Conservation (phyloP, 2,797 vertebrate species). For the Lacerta agilis region DNA sequence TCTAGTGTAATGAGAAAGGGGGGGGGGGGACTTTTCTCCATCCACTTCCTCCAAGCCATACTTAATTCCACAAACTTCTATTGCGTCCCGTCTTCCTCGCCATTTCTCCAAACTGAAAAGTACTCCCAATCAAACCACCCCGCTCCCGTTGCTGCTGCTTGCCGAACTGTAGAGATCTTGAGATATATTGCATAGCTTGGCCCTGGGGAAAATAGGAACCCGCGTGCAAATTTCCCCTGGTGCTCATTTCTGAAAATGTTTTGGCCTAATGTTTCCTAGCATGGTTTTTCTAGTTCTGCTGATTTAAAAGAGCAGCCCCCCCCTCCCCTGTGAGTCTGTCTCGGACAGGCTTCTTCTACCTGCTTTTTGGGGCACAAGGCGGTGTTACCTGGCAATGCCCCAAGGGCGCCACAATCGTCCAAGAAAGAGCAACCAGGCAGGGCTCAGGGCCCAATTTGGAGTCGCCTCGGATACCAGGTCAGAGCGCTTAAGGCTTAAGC, state of each 20-base stretch:
- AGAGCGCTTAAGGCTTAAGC: conserved; percentile 48
- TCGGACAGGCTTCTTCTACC: not conserved
- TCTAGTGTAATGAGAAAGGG: too few relatives aligned
- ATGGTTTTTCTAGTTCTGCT: not conserved
- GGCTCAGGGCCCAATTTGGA: not conserved
- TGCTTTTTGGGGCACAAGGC: not conserved
- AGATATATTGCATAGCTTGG: not conserved
- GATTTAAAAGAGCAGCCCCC: not conserved
- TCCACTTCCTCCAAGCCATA: too few relatives aligned
- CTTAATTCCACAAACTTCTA: too few relatives aligned
- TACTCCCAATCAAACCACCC: too few relatives aligned
- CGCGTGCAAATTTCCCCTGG: too few relatives aligned
- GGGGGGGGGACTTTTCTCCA: rapidly evolving
- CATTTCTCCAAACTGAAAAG: too few relatives aligned
- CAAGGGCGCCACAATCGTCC: rapidly evolving
- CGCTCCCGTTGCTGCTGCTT: not conserved
- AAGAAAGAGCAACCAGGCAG: rapidly evolving
- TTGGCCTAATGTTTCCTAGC: not conserved
- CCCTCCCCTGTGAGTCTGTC: too few relatives aligned
- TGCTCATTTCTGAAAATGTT: too few relatives aligned
- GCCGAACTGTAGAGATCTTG: not conserved
- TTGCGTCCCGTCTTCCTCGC: too few relatives aligned
- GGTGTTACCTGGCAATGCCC: too few relatives aligned
- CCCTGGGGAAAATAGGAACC: not conserved
- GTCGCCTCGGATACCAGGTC: conserved; percentile 37